These are phyloP conservation scores for Daubentonia madagascariensis DNA, from an alignment of 2,113 vertebrate genomes.

Conservation along the genomic window DNA sequence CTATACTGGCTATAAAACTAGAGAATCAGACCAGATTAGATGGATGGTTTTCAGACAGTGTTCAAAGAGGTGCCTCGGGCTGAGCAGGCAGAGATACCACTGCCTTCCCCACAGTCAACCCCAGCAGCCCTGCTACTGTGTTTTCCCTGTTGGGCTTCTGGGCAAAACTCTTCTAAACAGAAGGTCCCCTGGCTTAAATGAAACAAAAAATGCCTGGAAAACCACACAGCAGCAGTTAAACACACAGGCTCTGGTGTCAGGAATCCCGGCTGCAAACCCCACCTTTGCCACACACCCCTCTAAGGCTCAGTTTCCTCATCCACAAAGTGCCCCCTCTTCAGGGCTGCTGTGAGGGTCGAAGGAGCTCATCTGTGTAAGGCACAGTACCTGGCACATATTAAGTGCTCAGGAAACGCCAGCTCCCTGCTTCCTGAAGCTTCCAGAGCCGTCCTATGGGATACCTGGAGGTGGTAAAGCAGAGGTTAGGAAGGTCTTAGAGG, in stretches of 20 bases:
- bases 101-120: neutral
- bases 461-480: rapidly evolving
- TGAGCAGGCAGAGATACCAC: neutral
- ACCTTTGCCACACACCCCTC: neutral
- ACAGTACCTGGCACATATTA: neutral
- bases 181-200: neutral
- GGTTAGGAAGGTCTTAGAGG: neutral
- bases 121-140: neutral
- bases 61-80: neutral
- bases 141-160: neutral
- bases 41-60: neutral
- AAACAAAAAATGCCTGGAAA: neutral
- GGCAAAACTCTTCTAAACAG: neutral
- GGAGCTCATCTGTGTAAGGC: rapidly evolving
- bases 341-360: too few relatives aligned
- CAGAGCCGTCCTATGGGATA: neutral
- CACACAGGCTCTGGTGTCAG: neutral
- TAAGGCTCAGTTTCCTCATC: neutral
- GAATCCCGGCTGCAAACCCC: neutral
- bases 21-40: neutral
- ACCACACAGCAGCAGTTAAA: neutral
- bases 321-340: too few relatives aligned
- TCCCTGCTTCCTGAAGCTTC: neutral
- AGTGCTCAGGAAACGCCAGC: neutral
- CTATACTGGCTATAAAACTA: neutral